These are phyloP conservation scores for Thalassaphorura encarpata DNA, from an alignment of 1,140 invertebrate species.

Conservation along the genomic window DNA sequence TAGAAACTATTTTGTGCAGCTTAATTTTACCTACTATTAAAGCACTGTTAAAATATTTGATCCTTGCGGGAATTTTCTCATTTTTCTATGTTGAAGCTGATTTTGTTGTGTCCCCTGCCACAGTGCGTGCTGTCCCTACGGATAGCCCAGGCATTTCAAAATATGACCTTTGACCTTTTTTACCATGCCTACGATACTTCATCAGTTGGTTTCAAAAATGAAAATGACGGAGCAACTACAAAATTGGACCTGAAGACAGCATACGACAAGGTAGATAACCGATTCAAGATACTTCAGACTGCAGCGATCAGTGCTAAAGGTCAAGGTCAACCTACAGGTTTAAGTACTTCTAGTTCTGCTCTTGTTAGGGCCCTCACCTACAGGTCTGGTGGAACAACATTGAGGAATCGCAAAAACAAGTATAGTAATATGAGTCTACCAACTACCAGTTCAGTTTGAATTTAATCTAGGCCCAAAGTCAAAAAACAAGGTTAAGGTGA, in stretches of 20 bases:
- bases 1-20: constrained; percentile 31
- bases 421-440: background rate
- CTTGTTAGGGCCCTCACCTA: no score
- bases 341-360: background rate
- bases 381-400: no score
- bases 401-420: constrained; percentile 18
- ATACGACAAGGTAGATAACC: constrained; percentile 33
- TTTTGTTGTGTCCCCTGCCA: constrained; percentile 43
- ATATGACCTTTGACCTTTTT: background rate
- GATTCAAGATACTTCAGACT: constrained; percentile 27
- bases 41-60: constrained; percentile 55
- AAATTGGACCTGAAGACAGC: constrained; percentile 32
- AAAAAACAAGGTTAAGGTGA: no score
- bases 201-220: constrained; percentile 4
- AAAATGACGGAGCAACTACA: constrained; percentile 18
- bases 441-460: no score
- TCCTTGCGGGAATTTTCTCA: constrained; percentile 51
- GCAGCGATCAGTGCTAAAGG: no score
- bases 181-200: background rate
- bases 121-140: constrained; percentile 27
- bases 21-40: constrained; percentile 70
- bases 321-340: background rate
- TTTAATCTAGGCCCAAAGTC: background rate
- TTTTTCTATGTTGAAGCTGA: constrained; percentile 64
- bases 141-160: constrained; percentile 17